Conservation (phyloP, 2,888 invertebrate species). For the Isoperla grammatica region DNA sequence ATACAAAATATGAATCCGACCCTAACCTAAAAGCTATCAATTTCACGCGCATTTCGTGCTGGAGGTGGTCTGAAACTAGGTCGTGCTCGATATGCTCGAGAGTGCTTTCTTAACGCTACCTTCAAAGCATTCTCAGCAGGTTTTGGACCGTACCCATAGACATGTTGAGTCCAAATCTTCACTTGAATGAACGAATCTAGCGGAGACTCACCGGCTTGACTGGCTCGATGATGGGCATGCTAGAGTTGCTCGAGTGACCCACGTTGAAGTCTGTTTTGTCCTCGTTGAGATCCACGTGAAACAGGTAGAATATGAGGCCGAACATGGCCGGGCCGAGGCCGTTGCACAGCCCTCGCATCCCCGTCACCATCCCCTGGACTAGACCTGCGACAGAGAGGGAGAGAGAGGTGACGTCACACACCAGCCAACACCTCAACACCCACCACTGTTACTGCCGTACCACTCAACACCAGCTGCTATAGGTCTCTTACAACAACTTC, state of each 20-base stretch:
- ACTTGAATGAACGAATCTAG: no score
- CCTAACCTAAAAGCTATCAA: no score
- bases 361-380: constrained; percentile 97
- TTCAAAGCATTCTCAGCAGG: no score
- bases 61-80: no score
- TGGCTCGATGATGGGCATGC: constrained; percentile 7
- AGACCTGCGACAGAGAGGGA: constrained; percentile 54
- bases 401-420: no score
- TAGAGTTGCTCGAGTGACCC: constrained; percentile 7
- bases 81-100: no score
- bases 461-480: neutral
- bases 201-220: constrained; percentile 8
- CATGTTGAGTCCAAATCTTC: no score
- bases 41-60: no score
- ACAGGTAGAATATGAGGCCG: constrained; percentile 96
- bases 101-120: no score
- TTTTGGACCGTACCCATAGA: no score
- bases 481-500: no score
- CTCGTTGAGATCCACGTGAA: constrained; percentile 94
- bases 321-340: constrained; percentile 98
- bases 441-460: neutral
- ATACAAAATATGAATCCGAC: no score
- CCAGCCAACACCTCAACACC: neutral
- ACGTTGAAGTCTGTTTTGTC: constrained; percentile 40
- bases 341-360: constrained; percentile 96